Evolutionary conservation across 2,888 invertebrate species (phyloP), one percentile per base, ranked within the genome.

Genomic region (Mesoligia furuncula): DNA sequence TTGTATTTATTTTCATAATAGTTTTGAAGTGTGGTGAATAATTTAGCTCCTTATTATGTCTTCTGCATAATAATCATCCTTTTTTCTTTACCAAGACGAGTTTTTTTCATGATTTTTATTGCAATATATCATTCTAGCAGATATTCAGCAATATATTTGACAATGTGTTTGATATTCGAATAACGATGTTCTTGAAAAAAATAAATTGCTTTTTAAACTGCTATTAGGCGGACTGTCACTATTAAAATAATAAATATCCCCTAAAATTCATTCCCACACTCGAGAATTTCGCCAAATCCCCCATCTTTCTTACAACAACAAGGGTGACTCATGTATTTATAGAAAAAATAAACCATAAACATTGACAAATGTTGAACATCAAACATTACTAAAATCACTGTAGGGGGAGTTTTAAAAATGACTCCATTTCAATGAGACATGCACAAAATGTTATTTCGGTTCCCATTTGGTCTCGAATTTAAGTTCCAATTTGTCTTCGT

Each of bases 351-450:
- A 89, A 88, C 88, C 84, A 93, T 94, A 92, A 93, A 93, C 93
- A 93, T 92, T 93, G 92, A 94, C 93, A 93, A 95, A 95, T 93
- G 93, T 91, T 91, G 91, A 93, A 94, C 94, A 94, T 92, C 91
- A 89, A 90, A 92, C 85, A 87, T 88, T 83, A 88, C 91, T 91
- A 90, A 88, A 91, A 89, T 88, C 90, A 86, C 81, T 81, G 83
- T 75, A 87, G 85, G 88, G 90, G 91, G 89, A 91, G 90, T 89
- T 93, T 94, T 93, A 94, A 95, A 95, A 95, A 95, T 94, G 91
- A 93, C 92, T 93, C 90, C 89, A 93, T 93, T 93, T 93, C 90
- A 89, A 91, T 90, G 87, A 88, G 91, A 93, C 93, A 90, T 90
- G 92, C 90, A 91, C 85, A 88, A 90, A 92, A 89, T 81, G 88